phyloP scores from a whole-genome alignment of 2,797 vertebrate genomes.

The Xiphorhynchus erythropygius region DNA sequence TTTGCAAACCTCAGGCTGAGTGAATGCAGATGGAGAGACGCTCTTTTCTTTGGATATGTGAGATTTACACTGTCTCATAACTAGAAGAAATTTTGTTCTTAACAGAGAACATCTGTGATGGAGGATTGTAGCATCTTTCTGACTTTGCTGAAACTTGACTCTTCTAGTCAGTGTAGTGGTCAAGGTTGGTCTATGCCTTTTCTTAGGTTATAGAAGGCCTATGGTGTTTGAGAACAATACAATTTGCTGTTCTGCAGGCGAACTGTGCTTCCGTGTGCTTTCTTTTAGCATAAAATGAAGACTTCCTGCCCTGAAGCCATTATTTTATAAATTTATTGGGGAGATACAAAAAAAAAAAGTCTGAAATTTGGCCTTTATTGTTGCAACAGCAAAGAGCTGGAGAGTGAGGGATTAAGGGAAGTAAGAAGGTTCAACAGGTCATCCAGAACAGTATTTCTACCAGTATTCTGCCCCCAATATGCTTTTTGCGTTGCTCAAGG shows the following conservation, averaged over 20 bases:
- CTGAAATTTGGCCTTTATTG: neutral
- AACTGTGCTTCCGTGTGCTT: neutral
- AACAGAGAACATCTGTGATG: neutral
- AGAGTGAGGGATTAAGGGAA: neutral
- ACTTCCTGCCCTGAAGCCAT: neutral
- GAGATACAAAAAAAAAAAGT: fast-evolving
- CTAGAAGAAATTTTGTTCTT: neutral
- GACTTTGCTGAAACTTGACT: neutral
- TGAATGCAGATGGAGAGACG: neutral
- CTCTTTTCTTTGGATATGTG: neutral
- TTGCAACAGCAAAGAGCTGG: neutral
- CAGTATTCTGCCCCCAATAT: neutral
- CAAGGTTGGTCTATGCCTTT: neutral
- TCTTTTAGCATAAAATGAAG: neutral
- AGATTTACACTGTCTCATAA: neutral
- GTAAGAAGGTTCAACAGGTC: neutral
- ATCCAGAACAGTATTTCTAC: neutral
- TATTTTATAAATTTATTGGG: neutral
- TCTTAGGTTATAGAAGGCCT: neutral
- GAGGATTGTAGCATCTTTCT: neutral
- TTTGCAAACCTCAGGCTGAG: neutral
- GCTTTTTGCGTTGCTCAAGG: neutral
- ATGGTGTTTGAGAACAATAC: neutral
- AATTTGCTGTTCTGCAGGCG: neutral
- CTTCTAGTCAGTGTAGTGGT: neutral